Evolutionary conservation across 1,140 invertebrate species (phyloP).

Genomic region (Neuroterus valhalla): DNA sequence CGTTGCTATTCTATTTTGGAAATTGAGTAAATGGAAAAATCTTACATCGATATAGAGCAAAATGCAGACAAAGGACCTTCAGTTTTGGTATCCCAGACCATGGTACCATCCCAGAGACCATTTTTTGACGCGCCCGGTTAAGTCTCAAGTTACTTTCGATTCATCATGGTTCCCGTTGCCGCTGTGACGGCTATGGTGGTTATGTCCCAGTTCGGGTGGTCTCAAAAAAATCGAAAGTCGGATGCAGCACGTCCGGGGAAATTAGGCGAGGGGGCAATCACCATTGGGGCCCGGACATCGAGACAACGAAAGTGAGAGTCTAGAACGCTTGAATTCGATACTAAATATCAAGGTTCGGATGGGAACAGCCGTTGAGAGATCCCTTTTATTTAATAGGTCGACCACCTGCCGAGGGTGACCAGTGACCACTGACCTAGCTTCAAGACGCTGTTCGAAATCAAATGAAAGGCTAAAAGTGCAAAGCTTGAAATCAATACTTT

Average conservation of each 20-base stretch:
- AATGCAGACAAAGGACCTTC: too few species aligned
- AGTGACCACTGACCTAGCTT: not conserved
- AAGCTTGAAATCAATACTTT: not conserved
- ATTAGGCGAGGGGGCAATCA: not conserved
- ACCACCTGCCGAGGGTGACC: constrained; percentile 17
- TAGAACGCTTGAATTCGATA: constrained; percentile 7
- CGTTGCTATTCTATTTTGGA: too few species aligned
- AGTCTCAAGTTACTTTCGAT: not conserved
- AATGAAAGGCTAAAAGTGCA: not conserved
- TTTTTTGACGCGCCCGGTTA: not conserved
- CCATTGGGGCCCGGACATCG: not conserved
- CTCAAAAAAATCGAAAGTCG: not conserved
- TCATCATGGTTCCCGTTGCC: not conserved
- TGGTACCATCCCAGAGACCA: too few species aligned
- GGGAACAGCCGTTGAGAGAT: constrained; percentile 1
- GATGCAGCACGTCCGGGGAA: constrained; percentile 1
- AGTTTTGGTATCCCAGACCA: too few species aligned
- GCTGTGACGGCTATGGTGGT: too few species aligned
- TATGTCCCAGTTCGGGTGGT: not conserved
- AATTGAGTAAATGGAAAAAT: too few species aligned
- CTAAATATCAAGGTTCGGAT: constrained; percentile 1
- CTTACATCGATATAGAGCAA: too few species aligned
- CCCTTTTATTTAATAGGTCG: not conserved
- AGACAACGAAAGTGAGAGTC: not conserved
- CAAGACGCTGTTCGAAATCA: not conserved